Evolutionary conservation across 2,113 vertebrate species (phyloP).

Genomic region (Ammospiza caudacuta): DNA sequence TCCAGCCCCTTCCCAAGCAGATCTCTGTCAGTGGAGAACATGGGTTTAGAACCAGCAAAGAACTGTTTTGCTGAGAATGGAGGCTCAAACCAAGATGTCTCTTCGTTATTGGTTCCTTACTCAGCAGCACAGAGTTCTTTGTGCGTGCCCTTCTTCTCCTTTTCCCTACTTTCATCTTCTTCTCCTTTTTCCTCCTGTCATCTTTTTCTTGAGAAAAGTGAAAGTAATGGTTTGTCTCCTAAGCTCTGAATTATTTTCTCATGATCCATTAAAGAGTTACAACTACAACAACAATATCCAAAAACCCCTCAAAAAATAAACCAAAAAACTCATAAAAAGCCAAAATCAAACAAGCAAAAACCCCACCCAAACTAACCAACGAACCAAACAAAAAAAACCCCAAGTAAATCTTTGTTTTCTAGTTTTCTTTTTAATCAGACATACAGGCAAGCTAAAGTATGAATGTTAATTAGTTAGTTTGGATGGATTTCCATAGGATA

Average conservation of each 20-base stretch:
- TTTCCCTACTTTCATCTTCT: not conserved
- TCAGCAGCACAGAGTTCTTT: not conserved
- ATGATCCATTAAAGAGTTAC: not conserved
- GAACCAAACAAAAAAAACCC: fast-evolving
- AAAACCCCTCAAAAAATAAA: not conserved
- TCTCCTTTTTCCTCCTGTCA: not conserved
- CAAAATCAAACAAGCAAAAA: not conserved
- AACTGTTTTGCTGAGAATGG: not conserved
- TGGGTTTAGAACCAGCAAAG: not conserved
- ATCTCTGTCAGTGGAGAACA: not conserved
- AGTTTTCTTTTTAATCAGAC: not conserved
- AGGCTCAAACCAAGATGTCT: not conserved
- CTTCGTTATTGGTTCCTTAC: not conserved
- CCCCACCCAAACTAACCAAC: not conserved
- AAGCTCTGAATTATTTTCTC: not conserved
- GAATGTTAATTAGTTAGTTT: not conserved
- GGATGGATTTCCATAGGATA: not conserved
- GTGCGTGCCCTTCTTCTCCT: not conserved
- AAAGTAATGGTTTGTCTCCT: not conserved
- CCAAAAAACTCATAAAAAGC: not conserved
- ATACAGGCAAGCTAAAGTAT: not conserved
- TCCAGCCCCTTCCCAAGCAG: not conserved
- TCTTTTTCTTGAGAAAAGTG: not conserved
- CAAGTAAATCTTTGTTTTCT: not conserved
- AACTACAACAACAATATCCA: not conserved